Evolutionary conservation across 2,888 invertebrate genomes (phyloP).

Genomic region (Yponomeuta evonymella): DNA sequence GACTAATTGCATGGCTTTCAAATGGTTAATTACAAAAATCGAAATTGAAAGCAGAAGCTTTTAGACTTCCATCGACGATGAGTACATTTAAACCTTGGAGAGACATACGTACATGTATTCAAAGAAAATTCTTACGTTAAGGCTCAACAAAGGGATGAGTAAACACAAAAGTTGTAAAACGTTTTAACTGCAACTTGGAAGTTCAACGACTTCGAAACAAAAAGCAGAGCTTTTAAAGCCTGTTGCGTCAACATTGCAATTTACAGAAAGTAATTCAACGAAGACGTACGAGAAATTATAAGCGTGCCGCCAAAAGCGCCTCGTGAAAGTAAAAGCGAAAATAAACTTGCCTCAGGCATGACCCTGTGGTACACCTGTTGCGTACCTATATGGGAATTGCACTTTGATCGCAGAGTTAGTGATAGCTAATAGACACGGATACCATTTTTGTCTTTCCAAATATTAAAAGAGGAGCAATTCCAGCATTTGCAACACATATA

Average conservation of each 20-base stretch:
- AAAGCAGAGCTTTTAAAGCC: conserved; percentile 20
- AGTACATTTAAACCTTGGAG: no score
- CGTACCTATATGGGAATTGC: conserved; percentile 2
- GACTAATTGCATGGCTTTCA: no score
- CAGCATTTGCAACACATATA: no score
- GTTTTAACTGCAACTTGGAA: no score
- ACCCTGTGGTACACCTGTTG: conserved; percentile 49
- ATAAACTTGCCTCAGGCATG: conserved; percentile 42
- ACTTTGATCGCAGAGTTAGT: not conserved
- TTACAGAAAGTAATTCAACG: conserved; percentile 40
- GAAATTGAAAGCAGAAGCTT: no score
- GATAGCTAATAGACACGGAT: not conserved
- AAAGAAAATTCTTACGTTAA: no score
- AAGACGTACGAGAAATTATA: conserved; percentile 17
- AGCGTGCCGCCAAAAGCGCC: conserved; percentile 34
- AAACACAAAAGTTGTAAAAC: no score
- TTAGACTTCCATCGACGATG: no score
- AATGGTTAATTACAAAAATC: no score
- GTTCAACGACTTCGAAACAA: no score
- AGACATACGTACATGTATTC: no score
- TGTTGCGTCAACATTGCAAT: conserved; percentile 32
- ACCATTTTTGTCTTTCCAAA: not conserved
- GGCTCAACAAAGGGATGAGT: no score
- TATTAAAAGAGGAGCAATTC: not conserved
- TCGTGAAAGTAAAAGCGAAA: conserved; percentile 64